Evolutionary conservation across 2,113 vertebrate species (phyloP).

Genomic region (Plecotus auritus): DNA sequence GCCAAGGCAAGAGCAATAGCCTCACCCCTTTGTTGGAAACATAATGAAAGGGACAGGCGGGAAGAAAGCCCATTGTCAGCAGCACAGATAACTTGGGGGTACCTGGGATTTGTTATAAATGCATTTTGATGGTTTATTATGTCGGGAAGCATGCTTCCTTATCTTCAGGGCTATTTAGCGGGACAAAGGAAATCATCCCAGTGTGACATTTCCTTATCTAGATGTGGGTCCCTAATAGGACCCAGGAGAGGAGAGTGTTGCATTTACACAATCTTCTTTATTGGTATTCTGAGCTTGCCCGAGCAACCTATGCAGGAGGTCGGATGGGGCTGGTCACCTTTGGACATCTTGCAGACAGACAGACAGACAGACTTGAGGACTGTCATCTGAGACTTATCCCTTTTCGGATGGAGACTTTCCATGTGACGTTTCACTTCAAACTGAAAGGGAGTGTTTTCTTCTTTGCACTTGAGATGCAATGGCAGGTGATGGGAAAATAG

Average conservation of each 20-base stretch:
- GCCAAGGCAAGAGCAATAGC: background rate
- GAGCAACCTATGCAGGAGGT: background rate
- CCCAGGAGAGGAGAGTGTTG: background rate
- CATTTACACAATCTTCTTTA: background rate
- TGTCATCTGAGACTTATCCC: background rate
- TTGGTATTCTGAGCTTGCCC: background rate
- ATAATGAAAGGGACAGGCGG: constrained; percentile 29
- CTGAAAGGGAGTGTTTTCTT: background rate
- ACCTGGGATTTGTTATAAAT: constrained; percentile 53
- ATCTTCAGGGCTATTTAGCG: constrained; percentile 44
- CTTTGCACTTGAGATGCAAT: background rate
- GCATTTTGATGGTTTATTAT: constrained; percentile 52
- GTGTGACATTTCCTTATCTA: background rate
- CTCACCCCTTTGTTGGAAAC: constrained; percentile 42
- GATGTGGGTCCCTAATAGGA: background rate
- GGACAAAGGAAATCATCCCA: constrained; percentile 53
- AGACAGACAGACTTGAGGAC: background rate
- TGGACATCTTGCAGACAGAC: background rate
- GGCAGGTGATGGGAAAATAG: background rate
- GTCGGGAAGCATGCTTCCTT: constrained; percentile 41
- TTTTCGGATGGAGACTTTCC: background rate
- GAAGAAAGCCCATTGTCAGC: constrained; percentile 50
- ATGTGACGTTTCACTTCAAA: background rate
- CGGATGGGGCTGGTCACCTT: background rate
- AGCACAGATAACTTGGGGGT: constrained; percentile 39